Percentiles rank a stretch among this genome's conserved stretches.
These are phyloP conservation scores for Protonibea diacanthus DNA, from an alignment of 2,797 vertebrate species.

Conservation along the genomic window DNA sequence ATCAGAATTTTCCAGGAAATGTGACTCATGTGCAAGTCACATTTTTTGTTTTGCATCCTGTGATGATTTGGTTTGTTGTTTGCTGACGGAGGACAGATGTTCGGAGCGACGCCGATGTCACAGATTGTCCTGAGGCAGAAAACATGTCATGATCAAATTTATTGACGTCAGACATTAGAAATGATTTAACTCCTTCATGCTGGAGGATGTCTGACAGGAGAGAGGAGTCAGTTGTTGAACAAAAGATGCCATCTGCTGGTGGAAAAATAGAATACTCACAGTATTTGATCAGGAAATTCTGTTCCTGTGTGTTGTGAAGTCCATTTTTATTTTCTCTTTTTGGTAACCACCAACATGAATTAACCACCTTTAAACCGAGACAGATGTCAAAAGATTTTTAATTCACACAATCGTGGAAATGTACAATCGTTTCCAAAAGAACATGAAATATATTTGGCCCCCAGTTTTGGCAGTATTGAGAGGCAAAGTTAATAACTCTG, in stretches of 20 bases:
- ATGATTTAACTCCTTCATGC: conserved; percentile 27
- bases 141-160: conserved; percentile 28
- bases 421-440: conserved; percentile 53
- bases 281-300: background rate
- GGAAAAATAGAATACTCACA: conserved; percentile 64
- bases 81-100: background rate
- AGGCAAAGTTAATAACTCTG: conserved; percentile 36
- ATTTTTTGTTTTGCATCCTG: background rate
- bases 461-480: conserved; percentile 60
- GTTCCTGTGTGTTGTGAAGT: background rate
- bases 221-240: conserved; percentile 46
- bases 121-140: conserved; percentile 31
- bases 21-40: background rate
- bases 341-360: background rate
- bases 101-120: conserved; percentile 1
- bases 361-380: conserved; percentile 10
- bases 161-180: conserved; percentile 49
- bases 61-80: background rate
- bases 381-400: conserved; percentile 57
- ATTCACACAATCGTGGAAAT: conserved; percentile 59
- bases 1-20: background rate
- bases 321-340: background rate
- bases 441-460: conserved; percentile 56
- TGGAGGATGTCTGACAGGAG: background rate
- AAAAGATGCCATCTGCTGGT: conserved; percentile 88